phyloP scores from a whole-genome alignment of 2,113 vertebrate genomes.

The Sapajus apella region DNA sequence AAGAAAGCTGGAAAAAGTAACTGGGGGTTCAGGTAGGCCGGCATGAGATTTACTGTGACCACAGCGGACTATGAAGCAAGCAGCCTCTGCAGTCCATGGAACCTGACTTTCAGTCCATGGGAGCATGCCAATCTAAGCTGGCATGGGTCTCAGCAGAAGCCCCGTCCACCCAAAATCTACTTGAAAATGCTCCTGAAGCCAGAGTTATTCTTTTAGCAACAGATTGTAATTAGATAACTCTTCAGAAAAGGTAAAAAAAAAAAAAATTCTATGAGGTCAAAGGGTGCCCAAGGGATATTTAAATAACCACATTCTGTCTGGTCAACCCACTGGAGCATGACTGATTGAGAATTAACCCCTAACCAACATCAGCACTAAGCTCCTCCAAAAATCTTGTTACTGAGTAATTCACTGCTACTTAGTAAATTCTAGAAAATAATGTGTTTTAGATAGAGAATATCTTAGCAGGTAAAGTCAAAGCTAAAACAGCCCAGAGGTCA shows the following conservation, averaged over 20 bases:
- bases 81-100: too few species aligned
- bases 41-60: background rate
- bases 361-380: constrained; percentile 49
- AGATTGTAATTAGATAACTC: constrained; percentile 70
- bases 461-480: background rate
- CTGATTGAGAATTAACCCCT: constrained; percentile 72
- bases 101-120: background rate
- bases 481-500: background rate
- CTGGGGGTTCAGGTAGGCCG: background rate
- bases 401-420: background rate
- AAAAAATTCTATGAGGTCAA: constrained; percentile 78
- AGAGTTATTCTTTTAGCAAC: constrained; percentile 61
- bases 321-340: constrained; percentile 71
- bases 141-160: background rate
- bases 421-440: background rate
- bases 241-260: constrained; percentile 56
- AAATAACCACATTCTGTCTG: constrained; percentile 74
- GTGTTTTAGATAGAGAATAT: background rate
- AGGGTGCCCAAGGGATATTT: constrained; percentile 71
- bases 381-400: background rate
- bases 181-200: constrained; percentile 39
- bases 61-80: background rate
- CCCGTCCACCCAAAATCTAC: background rate
- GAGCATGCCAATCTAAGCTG: background rate
- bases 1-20: background rate